phyloP scores from a whole-genome alignment of 2,113 vertebrate species.

The Rhombomys opimus region DNA sequence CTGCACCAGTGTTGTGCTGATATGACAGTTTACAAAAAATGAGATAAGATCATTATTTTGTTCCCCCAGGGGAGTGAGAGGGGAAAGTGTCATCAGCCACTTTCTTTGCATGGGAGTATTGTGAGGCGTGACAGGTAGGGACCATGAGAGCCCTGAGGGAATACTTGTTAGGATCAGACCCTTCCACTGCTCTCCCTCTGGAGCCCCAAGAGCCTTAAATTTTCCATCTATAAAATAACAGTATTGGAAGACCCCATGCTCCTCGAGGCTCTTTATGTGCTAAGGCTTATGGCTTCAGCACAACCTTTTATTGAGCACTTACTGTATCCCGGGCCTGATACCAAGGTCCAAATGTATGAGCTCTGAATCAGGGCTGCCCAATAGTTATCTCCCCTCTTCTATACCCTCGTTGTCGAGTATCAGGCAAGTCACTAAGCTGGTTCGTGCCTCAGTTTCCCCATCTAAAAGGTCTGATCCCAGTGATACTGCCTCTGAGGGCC shows the following conservation, averaged over 20 bases:
- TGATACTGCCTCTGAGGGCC: not conserved
- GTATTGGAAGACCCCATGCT: not conserved
- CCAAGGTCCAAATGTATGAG: not conserved
- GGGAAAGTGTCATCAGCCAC: constrained; percentile 29
- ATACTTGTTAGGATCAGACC: not conserved
- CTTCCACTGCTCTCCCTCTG: not conserved
- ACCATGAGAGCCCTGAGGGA: not conserved
- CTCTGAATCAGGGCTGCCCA: not conserved
- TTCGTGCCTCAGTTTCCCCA: not conserved
- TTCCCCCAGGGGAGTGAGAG: constrained; percentile 45
- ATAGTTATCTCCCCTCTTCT: not conserved
- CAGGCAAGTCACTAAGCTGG: not conserved
- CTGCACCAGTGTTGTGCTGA: not conserved
- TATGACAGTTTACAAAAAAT: not conserved
- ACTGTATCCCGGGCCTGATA: not conserved
- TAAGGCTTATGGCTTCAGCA: not conserved
- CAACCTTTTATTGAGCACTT: not conserved
- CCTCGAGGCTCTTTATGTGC: not conserved
- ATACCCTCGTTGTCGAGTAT: not conserved
- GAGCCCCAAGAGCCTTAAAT: not conserved
- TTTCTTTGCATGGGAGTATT: not conserved
- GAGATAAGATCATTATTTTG: constrained; percentile 62
- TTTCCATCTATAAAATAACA: not conserved
- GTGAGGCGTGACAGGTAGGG: not conserved
- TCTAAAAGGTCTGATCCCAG: constrained; percentile 2